Evolutionary conservation across 2,888 invertebrate species (phyloP), one percentile per base, ranked within the genome.

Genomic region (Meghimatium bilineatum): DNA sequence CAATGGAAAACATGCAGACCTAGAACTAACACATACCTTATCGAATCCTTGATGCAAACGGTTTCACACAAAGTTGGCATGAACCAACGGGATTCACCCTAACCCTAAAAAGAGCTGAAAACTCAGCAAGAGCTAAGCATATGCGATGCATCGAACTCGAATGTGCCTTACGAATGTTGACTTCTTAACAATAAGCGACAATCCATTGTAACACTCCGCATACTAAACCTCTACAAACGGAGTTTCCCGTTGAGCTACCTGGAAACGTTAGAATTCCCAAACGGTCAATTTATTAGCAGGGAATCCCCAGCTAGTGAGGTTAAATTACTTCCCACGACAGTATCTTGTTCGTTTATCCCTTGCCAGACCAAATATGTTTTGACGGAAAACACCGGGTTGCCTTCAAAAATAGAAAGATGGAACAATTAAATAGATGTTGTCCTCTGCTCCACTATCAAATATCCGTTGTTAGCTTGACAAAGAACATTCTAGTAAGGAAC

Each of bases 241-340:
- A 5, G 44, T 6, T 72, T n/a, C 72, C 72, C 49, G 72, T 44
- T 14, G 49, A 44, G 72, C 44, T 72, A 44, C 72, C 49, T 72
- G 72, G 72, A 72, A 72, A 49, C n/a, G n/a, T 6, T 12, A 72
- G 72, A 72, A 44, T 49, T 72, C 72, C 38, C 71, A 10, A 38
- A 23, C 8, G 38, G 23, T 71, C 36, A 23, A 26, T 36, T 20
- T 49, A 26, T 49, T n/a, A 44, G 72, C 38, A 26, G 44, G 44
- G 71, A 71, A 72, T 72, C 34, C 72, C 72, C 72, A n/a, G 38
- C 26, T 29, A 26, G 26, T 26, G 44, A n/a, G n/a, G 26, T 72
- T 49, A 44, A 44, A 20, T 23, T 44, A 23, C 2, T 72, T 72
- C 44, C 44, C 23, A 17, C 49, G 44, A 72, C n/a, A 44, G 44